Evolutionary conservation across 2,888 invertebrate genomes (phyloP).

Genomic region (Lycia hirtaria): DNA sequence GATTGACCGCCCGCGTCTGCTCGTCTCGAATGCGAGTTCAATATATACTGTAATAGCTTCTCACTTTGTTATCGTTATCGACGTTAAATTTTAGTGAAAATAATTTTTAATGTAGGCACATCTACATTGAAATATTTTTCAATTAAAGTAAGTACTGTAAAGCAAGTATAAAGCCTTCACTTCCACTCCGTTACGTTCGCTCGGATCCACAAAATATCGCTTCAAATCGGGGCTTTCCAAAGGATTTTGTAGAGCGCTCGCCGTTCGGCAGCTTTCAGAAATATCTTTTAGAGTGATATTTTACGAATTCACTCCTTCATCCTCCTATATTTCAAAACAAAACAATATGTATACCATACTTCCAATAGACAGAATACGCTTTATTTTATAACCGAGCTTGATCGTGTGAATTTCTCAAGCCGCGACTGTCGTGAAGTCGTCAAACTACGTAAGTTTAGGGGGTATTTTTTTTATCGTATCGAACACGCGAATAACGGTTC

Average conservation of each 20-base stretch:
- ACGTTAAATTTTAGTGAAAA: conserved; percentile 4
- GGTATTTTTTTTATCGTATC: conserved; percentile 42
- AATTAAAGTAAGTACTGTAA: conserved; percentile 5
- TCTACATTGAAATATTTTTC: background rate
- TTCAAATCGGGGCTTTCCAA: conserved; percentile 42
- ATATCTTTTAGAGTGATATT: conserved; percentile 37
- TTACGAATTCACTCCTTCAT: conserved; percentile 31
- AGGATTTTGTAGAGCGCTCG: conserved; percentile 41
- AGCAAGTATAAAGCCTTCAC: conserved; percentile 31
- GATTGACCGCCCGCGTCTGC: conserved; percentile 55
- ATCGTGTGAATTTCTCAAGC: conserved; percentile 19
- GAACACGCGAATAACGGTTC: conserved; percentile 49
- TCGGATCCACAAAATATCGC: conserved; percentile 44
- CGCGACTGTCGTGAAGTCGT: conserved; percentile 23
- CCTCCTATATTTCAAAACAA: conserved; percentile 26
- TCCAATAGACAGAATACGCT: conserved; percentile 23
- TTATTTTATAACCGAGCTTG: conserved; percentile 27
- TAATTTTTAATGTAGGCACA: background rate
- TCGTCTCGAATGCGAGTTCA: conserved; percentile 26
- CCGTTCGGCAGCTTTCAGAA: conserved; percentile 37
- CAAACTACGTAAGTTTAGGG: conserved; percentile 22
- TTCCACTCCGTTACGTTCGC: conserved; percentile 43
- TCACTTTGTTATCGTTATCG: conserved; percentile 15
- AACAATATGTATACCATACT: conserved; percentile 31
- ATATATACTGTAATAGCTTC: conserved; percentile 25